Base-by-base conservation (phyloP, 2,888 invertebrate species). In the Apantesis nais region DNA sequence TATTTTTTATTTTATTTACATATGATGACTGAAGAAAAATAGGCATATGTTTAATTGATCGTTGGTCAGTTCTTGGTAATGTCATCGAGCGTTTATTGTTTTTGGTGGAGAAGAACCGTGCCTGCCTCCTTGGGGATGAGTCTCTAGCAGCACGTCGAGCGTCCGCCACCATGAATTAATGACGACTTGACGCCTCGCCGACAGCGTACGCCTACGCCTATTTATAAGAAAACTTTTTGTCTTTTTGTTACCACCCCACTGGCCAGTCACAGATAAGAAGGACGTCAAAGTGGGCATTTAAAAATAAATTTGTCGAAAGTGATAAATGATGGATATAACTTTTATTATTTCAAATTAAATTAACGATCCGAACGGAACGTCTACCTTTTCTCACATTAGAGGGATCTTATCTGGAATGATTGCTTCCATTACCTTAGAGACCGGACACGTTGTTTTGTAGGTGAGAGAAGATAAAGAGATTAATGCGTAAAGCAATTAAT, bases 331-430 rank as follows among this genome's bases (percentile, higher is more conserved):
- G 93, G 90, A 92, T 93, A 94, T 93, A 93, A 93, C 87, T 93
- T 94, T 94, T 94, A 94, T 94, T 94, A 94, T 93, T 93, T 94
- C 93, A 93, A 94, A 94, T 94, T 94, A 94, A 94, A 94, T 94
- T 93, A 94, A 94, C 94, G 93, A 93, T 90, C 90, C 89, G 85
- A 88, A 86, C 89, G 92, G 88, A 86, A 87, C 90, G 91, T 93
- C 92, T 89, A 92, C 92, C 93, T 93, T 94, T 94, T 94, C 94
- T 95, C 94, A 94, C 94, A 94, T 95, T 94, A 94, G 92, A 90
- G 89, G 91, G 92, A 92, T 92, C 93, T 93, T 94, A 94, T 95
- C 94, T 92, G 91, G 89, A 92, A 94, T 93, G 93, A 94, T 95
- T 94, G 92, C 94, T 94, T 93, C 94, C 93, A 94, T 95, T 93